Evolutionary conservation across 2,113 vertebrate genomes (phyloP).

Genomic region (Dermatemys mawii): DNA sequence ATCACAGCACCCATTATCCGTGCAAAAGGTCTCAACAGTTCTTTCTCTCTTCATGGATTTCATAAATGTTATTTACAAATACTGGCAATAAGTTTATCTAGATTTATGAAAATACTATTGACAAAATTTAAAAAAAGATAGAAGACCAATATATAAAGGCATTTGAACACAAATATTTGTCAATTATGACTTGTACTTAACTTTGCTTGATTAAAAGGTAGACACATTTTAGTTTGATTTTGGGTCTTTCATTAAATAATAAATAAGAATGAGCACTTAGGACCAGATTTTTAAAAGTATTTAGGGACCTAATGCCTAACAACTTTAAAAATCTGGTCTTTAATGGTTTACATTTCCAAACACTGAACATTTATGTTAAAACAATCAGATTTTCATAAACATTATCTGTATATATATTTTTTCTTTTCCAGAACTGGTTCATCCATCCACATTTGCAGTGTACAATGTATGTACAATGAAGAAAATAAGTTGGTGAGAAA

Average conservation of each 20-base stretch:
- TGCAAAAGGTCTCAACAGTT: background rate
- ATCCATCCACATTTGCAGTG: background rate
- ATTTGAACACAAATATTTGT: background rate
- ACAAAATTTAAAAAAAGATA: background rate
- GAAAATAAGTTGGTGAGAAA: background rate
- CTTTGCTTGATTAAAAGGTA: background rate
- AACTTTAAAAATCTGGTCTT: background rate
- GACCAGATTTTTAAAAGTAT: background rate
- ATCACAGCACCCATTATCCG: background rate
- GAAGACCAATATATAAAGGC: background rate
- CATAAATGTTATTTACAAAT: background rate
- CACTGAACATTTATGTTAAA: background rate
- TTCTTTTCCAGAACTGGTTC: background rate
- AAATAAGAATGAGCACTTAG: background rate
- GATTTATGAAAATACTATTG: background rate
- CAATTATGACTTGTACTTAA: background rate
- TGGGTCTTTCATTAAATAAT: background rate
- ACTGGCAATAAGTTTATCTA: background rate
- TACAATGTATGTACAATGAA: fast-evolving
- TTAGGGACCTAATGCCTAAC: background rate
- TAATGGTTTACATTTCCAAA: background rate
- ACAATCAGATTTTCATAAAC: background rate
- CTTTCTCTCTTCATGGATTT: background rate
- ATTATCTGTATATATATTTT: fast-evolving
- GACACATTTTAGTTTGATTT: background rate